These are phyloP conservation scores for Channallabes apus DNA, from an alignment of 2,797 vertebrate genomes.

Conservation along the genomic window DNA sequence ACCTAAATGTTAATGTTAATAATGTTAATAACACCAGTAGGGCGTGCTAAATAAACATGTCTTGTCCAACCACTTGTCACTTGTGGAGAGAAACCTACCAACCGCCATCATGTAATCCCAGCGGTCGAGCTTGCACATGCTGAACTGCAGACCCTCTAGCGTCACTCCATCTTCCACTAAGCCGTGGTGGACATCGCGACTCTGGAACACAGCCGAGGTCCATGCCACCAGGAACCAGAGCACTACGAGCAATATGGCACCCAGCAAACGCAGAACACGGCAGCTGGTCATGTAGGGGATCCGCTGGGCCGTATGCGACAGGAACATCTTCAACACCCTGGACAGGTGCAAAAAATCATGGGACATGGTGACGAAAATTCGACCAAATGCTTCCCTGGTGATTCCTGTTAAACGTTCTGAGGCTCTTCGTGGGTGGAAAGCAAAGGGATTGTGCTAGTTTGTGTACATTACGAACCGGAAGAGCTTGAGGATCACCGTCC, in stretches of 20 bases:
- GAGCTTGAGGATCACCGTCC: conserved; percentile 92
- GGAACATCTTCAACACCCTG: conserved; percentile 96
- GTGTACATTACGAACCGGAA: conserved; percentile 83
- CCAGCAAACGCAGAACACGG: conserved; percentile 89
- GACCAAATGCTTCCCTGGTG: neutral
- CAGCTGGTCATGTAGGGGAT: conserved; percentile 97
- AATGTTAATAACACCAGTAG: too few species aligned
- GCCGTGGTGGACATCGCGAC: conserved; percentile 78
- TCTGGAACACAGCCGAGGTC: conserved; percentile 93
- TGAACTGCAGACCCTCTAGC: conserved; percentile 91
- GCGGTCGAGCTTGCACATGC: conserved; percentile 90
- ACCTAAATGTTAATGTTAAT: neutral
- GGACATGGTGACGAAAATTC: neutral
- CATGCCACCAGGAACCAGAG: conserved; percentile 95
- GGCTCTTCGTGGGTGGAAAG: neutral
- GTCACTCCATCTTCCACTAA: conserved; percentile 87
- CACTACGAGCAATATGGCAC: conserved; percentile 88
- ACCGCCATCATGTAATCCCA: conserved; percentile 99
- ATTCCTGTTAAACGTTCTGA: neutral
- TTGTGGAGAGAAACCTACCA: conserved; percentile 74
- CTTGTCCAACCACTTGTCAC: neutral
- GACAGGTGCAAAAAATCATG: neutral
- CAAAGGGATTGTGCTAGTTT: neutral
- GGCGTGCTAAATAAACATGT: neutral
- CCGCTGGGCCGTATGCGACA: conserved; percentile 94